Percentiles rank a stretch among this genome's conserved stretches.
Conservation (phyloP, 2,113 vertebrate species). For the Empidonax alnorum region DNA sequence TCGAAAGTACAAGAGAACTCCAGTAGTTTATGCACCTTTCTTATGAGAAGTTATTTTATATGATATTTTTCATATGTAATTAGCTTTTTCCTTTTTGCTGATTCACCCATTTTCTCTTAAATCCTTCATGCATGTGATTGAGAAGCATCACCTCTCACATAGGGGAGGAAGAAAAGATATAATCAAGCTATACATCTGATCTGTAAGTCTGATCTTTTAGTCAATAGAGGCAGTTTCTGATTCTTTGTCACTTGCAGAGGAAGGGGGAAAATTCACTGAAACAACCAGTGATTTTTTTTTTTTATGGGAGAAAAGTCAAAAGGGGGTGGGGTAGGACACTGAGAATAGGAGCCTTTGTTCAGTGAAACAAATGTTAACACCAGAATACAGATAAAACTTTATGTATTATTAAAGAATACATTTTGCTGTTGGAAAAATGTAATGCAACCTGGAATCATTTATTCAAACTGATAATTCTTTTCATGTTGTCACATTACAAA, state of each 20-base stretch:
- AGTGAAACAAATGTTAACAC: slow-evolving; percentile 50
- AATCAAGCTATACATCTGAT: background rate
- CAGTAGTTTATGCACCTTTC: background rate
- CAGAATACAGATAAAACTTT: slow-evolving; percentile 63
- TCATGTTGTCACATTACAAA: slow-evolving; percentile 59
- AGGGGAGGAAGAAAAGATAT: background rate
- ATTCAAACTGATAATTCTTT: slow-evolving; percentile 58
- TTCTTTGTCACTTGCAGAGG: background rate
- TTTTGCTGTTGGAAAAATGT: slow-evolving; percentile 62
- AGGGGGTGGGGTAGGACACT: slow-evolving; percentile 20
- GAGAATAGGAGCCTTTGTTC: slow-evolving; percentile 37
- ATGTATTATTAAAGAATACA: slow-evolving; percentile 58
- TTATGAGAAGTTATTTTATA: background rate
- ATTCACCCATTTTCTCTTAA: slow-evolving; percentile 12
- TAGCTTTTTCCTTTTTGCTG: background rate
- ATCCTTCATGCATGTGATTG: background rate
- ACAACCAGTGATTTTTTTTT: background rate
- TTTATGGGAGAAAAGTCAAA: background rate
- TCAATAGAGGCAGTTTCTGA: background rate
- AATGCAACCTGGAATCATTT: slow-evolving; percentile 55
- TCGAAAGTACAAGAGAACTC: background rate
- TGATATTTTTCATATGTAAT: background rate
- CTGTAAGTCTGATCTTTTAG: background rate
- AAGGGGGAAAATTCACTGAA: background rate
- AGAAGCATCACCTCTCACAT: background rate